These are phyloP conservation scores for Montipora efflorescens DNA, from an alignment of 64 coral and sea anemone genomes.

Conservation along the genomic window DNA sequence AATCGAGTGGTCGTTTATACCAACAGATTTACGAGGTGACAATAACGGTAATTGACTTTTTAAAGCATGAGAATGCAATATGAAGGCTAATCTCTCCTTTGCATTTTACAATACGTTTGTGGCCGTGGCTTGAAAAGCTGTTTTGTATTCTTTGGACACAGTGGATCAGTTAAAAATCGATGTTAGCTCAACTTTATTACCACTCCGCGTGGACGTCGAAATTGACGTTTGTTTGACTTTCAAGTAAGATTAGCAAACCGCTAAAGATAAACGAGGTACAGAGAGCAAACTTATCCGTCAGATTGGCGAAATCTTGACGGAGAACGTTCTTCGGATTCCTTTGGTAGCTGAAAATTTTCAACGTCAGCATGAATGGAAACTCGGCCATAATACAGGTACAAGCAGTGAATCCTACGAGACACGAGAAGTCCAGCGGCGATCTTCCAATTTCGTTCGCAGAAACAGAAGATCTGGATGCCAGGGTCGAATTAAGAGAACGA, in stretches of 20 bases:
- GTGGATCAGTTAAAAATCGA: not conserved
- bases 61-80: constrained; percentile 1
- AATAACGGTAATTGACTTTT: not conserved
- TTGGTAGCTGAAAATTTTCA: too few species aligned
- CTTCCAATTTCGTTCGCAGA: constrained; percentile 9
- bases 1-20: not conserved
- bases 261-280: not conserved
- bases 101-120: not conserved
- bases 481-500: constrained; percentile 86
- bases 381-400: not conserved
- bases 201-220: not conserved
- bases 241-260: not conserved
- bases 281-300: not conserved
- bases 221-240: not conserved
- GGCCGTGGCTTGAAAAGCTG: not conserved
- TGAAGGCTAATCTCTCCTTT: not conserved
- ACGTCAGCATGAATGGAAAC: constrained; percentile 20
- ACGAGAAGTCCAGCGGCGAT: constrained; percentile 10
- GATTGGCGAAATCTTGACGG: not conserved
- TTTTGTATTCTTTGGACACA: not conserved
- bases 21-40: constrained; percentile 10
- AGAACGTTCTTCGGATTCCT: too few species aligned
- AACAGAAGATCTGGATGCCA: constrained; percentile 82
- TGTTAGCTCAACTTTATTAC: too few species aligned
- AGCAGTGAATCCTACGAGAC: constrained; percentile 18